Evolutionary conservation across 2,113 vertebrate genomes (phyloP).

Genomic region (Ochotona curzoniae): DNA sequence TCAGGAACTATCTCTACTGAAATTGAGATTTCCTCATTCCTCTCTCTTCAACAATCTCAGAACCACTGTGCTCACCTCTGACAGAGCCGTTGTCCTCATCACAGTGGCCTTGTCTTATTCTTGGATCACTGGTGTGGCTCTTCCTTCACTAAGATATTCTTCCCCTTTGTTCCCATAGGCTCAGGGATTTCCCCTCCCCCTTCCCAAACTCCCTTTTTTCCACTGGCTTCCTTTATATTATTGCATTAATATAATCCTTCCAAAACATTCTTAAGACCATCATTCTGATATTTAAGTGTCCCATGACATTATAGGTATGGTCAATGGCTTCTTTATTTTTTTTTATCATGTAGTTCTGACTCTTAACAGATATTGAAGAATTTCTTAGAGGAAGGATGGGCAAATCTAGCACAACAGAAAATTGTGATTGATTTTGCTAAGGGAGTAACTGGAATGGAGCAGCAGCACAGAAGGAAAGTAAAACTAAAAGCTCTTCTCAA

Average conservation of each 20-base stretch:
- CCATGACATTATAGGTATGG: no score
- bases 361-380: not conserved
- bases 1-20: not conserved
- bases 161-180: no score
- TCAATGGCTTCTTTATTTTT: not conserved
- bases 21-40: accelerated
- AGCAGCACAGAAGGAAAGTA: not conserved
- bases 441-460: not conserved
- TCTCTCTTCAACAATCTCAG: not conserved
- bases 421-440: not conserved
- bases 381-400: not conserved
- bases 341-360: not conserved
- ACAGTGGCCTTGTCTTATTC: no score
- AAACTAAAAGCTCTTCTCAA: not conserved
- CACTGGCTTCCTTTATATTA: no score
- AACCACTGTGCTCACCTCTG: not conserved
- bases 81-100: no score
- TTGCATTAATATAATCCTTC: no score
- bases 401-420: not conserved
- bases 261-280: no score
- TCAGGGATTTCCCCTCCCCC: no score
- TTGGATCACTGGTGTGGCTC: no score
- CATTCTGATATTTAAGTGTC: no score
- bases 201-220: no score
- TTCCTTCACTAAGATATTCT: no score